Base-by-base conservation (phyloP, 2,888 invertebrate species). In the Cremastinae sp. region DNA sequence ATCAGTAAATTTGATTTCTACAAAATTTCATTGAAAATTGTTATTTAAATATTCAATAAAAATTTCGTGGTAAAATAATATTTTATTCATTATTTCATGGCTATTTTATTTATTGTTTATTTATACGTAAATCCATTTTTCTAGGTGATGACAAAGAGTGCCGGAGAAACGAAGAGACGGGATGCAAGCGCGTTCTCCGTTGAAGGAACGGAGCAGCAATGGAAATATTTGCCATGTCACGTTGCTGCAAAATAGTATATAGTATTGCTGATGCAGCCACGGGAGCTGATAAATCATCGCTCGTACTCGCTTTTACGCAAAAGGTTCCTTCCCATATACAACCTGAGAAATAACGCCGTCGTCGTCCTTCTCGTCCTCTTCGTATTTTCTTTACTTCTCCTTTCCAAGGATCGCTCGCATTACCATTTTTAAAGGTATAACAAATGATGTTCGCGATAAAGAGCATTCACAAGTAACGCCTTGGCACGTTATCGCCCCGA, bases 391-490 rank as follows among this genome's bases (percentile, higher is more conserved):
- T 43, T 59, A 66, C 43, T 64, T 35, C 45, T 61, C 47, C 20
- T 16, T 16, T n/a, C n/a, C n/a, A 16, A n/a, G 56, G 56, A 56
- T 56, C 70, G 20, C 64, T 28, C 73, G 78, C 79, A 82, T 84
- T 83, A 81, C 82, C 84, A 83, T 86, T 86, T 84, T 84, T 85
- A 83, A 85, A 84, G 79, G 82, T 80, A 81, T 85, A 86, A 86
- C 84, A 84, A 85, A 86, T 86, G 86, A 83, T 83, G 79, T 78
- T 39, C 81, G 80, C 83, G 83, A 83, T 82, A 83, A 83, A 84
- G 83, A 81, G 80, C 83, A 83, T 84, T 85, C 79, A 82, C 61
- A 78, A 78, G 78, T 71, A 78, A 79, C 78, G 76, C 76, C 79
- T 62, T 64, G 66, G 61, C 69, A 75, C 65, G 75, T 80, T 78